Base-by-base conservation (phyloP, 2,113 vertebrate species). In the Acanthochromis polyacanthus region DNA sequence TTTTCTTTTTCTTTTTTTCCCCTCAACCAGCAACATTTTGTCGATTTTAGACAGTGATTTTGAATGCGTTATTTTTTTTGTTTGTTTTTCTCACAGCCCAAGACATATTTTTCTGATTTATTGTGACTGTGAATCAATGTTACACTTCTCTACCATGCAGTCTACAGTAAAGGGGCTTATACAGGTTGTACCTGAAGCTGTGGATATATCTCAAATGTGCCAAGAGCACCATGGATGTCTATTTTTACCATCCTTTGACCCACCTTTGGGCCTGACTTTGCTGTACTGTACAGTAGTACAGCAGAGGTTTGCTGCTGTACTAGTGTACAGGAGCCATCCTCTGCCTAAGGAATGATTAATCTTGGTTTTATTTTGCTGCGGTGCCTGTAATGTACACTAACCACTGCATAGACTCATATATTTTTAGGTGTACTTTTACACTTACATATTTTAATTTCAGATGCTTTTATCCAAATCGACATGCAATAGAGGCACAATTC, bases 171-270 rank as follows among this genome's bases (percentile, higher is more conserved):
- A 53, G n/a, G 10, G 36, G 25, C 40, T 43, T 43, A 43, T 9
- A 43, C 15, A 43, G 40, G 40, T 43, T 43, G 40, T 43, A 43
- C 19, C 43, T 11, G 65, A 55, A 55, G 28, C 51, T 78, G 63
- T 28, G 56, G 77, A 25, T 25, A 68, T 51, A 60, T 51, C 10
- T 68, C 64, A 61, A 17, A 53, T 58, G 32, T 74, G 40, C 56
- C 51, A 57, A 22, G 40, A 58, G 36, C 51, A 79, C 48, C 50
- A 51, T 28, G 43, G 14, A 10, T 5, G 71, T 56, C 46, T 75
- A 81, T 74, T 63, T 80, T 75, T 81, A 57, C 69, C 43, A 51
- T 60, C 25, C 19, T 70, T 55, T 70, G 50, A 72, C 66, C 78
- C 10, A 70, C 57, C 75, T 79, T 40, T 46, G 20, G 59, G 16